Conservation (phyloP, 2,797 vertebrate species). For the Falco biarmicus region DNA sequence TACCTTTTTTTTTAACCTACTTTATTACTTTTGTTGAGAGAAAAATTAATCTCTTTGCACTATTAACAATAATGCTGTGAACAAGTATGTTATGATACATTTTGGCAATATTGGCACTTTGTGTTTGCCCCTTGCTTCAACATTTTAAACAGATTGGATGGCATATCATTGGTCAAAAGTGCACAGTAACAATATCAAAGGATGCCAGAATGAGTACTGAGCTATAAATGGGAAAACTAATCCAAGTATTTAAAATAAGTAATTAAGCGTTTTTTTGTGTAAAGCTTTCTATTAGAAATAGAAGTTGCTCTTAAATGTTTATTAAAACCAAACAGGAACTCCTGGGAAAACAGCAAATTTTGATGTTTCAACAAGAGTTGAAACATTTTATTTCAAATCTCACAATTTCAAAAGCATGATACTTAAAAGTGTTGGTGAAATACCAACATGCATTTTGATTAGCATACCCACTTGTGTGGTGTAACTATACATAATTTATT, state of each 20-base stretch:
- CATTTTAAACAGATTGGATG: not conserved
- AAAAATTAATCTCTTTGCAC: not conserved
- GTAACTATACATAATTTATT: slow-evolving; percentile 24
- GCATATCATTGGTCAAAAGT: not conserved
- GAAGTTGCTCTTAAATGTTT: not conserved
- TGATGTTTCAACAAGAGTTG: not conserved
- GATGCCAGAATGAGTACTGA: fast-evolving
- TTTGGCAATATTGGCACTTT: not conserved
- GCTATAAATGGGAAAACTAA: not conserved
- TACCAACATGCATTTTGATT: slow-evolving; percentile 20
- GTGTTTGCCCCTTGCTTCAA: not conserved
- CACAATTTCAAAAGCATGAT: not conserved
- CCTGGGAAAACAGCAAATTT: not conserved
- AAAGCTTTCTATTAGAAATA: not conserved
- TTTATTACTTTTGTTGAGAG: not conserved
- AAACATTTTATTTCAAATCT: not conserved
- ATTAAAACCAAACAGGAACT: not conserved
- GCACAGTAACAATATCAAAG: not conserved
- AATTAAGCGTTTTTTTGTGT: not conserved
- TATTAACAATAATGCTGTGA: not conserved
- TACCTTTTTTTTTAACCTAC: not conserved
- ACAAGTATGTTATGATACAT: fast-evolving
- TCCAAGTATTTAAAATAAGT: not conserved
- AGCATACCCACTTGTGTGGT: slow-evolving; percentile 15
- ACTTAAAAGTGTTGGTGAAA: not conserved